phyloP scores from a whole-genome alignment of 1,140 invertebrate genomes.

The Eumeta japonica region DNA sequence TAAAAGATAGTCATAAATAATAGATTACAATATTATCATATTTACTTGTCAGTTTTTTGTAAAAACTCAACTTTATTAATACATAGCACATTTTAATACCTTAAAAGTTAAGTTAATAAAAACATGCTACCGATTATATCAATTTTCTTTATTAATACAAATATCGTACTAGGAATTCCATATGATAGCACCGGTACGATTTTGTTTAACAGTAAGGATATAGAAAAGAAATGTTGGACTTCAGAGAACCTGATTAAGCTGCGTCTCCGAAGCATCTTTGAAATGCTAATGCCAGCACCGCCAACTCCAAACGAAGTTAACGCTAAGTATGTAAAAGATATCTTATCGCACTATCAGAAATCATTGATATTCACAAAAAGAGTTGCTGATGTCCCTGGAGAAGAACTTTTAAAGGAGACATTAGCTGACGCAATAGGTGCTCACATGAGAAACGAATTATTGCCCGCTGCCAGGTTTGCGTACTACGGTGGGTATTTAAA shows the following conservation, averaged over 20 bases:
- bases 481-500: conserved; percentile 63
- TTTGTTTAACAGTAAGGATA: conserved; percentile 42
- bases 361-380: conserved; percentile 49
- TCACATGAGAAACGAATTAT: conserved; percentile 56
- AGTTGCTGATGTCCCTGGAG: conserved; percentile 40
- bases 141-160: conserved; percentile 2
- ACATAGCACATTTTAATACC: no score
- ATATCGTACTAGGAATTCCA: conserved; percentile 1
- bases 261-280: conserved; percentile 43
- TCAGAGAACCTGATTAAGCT: conserved; percentile 47
- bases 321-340: conserved; percentile 39
- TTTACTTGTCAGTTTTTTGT: no score
- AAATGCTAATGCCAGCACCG: conserved; percentile 35
- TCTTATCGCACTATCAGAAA: conserved; percentile 56
- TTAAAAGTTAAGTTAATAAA: no score
- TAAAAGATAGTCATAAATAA: no score
- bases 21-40: no score
- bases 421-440: conserved; percentile 57
- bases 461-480: conserved; percentile 58
- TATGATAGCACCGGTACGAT: conserved; percentile 29
- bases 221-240: conserved; percentile 46
- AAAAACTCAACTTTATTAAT: no score
- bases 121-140: no score
- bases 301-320: conserved; percentile 39
- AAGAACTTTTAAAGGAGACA: conserved; percentile 53